A percentile compares a stretch with the other conserved stretches of the same genome.
phyloP scores from a whole-genome alignment of 2,797 vertebrate genomes.

The Protosalanx chinensis region DNA sequence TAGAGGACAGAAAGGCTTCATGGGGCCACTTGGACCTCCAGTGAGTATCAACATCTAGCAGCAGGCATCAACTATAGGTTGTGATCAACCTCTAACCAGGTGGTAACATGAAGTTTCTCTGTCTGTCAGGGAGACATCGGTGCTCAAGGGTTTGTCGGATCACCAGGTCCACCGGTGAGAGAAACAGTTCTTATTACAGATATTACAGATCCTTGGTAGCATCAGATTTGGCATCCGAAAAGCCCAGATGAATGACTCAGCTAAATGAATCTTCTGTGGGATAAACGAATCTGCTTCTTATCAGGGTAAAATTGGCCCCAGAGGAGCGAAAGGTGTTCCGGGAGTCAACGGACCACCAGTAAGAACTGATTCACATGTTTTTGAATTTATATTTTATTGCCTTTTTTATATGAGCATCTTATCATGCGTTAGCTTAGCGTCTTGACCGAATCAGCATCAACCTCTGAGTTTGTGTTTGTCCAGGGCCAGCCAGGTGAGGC shows the following conservation, averaged over 20 bases:
- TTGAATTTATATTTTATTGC: neutral
- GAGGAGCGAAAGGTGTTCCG: slow-evolving; percentile 63
- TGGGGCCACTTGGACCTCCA: slow-evolving; percentile 58
- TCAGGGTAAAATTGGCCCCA: slow-evolving; percentile 66
- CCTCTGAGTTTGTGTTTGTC: neutral
- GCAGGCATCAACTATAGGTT: no score
- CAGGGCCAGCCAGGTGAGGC: slow-evolving; percentile 70
- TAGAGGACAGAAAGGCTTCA: slow-evolving; percentile 68
- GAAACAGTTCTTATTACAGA: neutral
- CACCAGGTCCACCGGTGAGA: slow-evolving; percentile 67
- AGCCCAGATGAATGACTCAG: neutral
- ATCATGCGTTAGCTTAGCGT: neutral
- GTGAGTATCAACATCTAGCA: slow-evolving; percentile 50
- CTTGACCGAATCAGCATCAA: neutral
- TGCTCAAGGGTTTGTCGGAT: slow-evolving; percentile 62
- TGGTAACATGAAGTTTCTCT: neutral
- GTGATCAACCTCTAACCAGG: neutral
- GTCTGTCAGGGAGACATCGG: slow-evolving; percentile 66
- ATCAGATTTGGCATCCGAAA: neutral
- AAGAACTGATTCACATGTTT: slow-evolving; percentile 41
- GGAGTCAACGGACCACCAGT: slow-evolving; percentile 75
- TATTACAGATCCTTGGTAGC: neutral
- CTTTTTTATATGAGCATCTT: neutral
- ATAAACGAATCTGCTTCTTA: slow-evolving; percentile 14
- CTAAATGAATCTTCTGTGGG: no score